Evolutionary conservation across 2,113 vertebrate genomes (phyloP), one percentile per base, ranked within the genome.

Genomic region (Pterocles burchelli): DNA sequence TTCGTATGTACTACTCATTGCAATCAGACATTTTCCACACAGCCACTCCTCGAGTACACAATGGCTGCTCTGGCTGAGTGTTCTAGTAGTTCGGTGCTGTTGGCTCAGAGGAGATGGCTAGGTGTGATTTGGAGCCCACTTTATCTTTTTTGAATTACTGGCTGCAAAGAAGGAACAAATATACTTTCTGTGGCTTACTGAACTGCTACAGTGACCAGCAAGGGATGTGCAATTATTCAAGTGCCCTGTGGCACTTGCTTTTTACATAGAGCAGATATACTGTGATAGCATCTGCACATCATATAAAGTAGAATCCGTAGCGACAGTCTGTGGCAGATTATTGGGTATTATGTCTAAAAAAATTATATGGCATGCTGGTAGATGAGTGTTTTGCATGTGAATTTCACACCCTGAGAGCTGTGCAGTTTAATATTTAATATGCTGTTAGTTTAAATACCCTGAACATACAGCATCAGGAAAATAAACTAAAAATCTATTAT

Each of bases 391-490:
- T 90, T 75, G 75, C 93, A 63, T 83, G 94, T 78, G 95, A 71
- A 86, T 95, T 96, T 97, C 95, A 97, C 97, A 97, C 95, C 90
- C 77, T 21, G 94, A 82, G 95, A 95, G 84, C 74, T 91, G 70
- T 70, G 66, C 78, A 17, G 22, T 65, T 97, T 68, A 97, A 97
- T 97, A 96, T 96, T 97, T 82, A 97, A 94, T 58, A 10, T 0
- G 6, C 84, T 74, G 58, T 95, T 96, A 79, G 91, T 95, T 96
- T 91, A 76, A 96, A 96, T 81, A 72, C 65, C 77, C 90, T 28
- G 80, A 96, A 88, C 93, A 67, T 82, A 29, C 79, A 95, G 92
- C 93, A 89, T 95, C 81, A 82, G 93, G 88, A 89, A 97, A 93
- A 96, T 86, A 92, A 95, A 96, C 7, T 29, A 54, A 90, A 94